Evolutionary conservation across 1,140 invertebrate genomes (phyloP).

Genomic region (Panagrolaimus sp.): DNA sequence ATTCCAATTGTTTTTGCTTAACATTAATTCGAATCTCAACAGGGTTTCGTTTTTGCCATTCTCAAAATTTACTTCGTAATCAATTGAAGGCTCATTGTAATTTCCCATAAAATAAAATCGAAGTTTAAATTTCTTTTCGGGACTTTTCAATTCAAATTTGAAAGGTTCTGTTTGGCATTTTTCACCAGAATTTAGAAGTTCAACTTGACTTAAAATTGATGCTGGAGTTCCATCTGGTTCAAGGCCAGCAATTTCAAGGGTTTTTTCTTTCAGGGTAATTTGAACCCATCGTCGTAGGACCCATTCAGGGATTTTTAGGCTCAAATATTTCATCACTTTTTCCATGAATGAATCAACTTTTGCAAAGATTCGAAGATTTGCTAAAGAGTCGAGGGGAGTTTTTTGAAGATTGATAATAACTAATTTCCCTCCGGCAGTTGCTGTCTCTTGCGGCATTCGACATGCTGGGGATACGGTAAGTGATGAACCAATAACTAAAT

Average conservation of each 20-base stretch:
- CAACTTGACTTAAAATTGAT: neutral
- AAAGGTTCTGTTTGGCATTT: neutral
- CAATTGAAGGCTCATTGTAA: neutral
- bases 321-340: too few relatives aligned
- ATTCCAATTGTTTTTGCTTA: too few relatives aligned
- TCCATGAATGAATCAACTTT: too few relatives aligned
- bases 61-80: neutral
- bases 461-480: neutral
- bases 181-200: neutral
- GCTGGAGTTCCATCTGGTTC: conserved; percentile 7
- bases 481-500: neutral
- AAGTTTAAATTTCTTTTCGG: neutral
- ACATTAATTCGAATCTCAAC: neutral
- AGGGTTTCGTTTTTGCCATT: neutral
- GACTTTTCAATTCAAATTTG: neutral
- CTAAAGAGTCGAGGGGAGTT: too few relatives aligned
- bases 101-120: conserved; percentile 5
- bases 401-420: too few relatives aligned
- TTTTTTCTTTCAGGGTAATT: too few relatives aligned
- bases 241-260: neutral
- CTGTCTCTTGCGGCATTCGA: too few relatives aligned
- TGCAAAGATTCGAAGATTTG: too few relatives aligned
- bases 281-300: too few relatives aligned
- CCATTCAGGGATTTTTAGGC: too few relatives aligned
- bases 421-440: too few relatives aligned